phyloP scores from a whole-genome alignment of 2,113 vertebrate genomes.

The rat (Rattus norvegicus) region GRCr8 NC_086022.1:40123001-40123500 shows the following conservation, averaged over 20 bases:
- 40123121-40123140: neutral
- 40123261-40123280: neutral
- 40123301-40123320: neutral
- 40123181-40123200: neutral
- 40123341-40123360: neutral
- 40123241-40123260: neutral
- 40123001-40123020: neutral
- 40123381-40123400: no score
- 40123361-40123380: neutral
- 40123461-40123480: no score
- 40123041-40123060: no score
- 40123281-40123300: neutral
- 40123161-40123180: neutral
- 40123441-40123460: no score
- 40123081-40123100: neutral
- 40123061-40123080: neutral
- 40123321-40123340: constrained; percentile 5
- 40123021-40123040: neutral
- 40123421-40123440: no score
- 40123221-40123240: neutral
- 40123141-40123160: neutral
- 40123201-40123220: neutral
- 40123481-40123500: no score
- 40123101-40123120: neutral
- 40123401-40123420: no score